phyloP scores from a whole-genome alignment of 2,797 vertebrate species.

The Hybognathus amarus region DNA sequence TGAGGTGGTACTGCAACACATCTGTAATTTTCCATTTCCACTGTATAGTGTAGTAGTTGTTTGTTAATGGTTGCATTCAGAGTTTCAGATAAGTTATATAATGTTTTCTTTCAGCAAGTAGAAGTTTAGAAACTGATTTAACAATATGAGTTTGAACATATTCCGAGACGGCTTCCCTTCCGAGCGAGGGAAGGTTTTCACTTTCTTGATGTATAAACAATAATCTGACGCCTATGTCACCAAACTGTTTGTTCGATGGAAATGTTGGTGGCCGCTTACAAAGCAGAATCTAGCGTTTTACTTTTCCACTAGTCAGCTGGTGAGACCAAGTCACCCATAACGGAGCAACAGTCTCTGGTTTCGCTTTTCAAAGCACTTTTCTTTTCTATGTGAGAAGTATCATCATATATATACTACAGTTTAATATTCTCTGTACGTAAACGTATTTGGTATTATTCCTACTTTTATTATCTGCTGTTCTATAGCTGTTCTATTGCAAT shows the following conservation, averaged over 20 bases:
- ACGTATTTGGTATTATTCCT: constrained; percentile 80
- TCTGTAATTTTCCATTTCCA: constrained; percentile 61
- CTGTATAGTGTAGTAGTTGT: constrained; percentile 59
- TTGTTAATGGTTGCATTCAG: constrained; percentile 47
- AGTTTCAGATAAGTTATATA: constrained; percentile 42
- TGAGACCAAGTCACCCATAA: constrained; percentile 30
- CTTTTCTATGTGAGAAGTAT: constrained; percentile 71
- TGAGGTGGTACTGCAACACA: constrained; percentile 55
- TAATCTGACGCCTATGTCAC: constrained; percentile 20
- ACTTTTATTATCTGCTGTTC: constrained; percentile 75
- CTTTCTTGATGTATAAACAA: constrained; percentile 41
- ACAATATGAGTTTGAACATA: constrained; percentile 26
- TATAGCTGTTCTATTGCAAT: constrained; percentile 80
- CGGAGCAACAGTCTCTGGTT: constrained; percentile 42
- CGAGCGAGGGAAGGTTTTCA: constrained; percentile 14
- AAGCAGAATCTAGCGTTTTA: constrained; percentile 16
- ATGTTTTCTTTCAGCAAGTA: constrained; percentile 41
- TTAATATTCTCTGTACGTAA: constrained; percentile 81
- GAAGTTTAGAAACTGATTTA: constrained; percentile 25
- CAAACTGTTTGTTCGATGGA: constrained; percentile 10
- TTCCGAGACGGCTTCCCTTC: constrained; percentile 17
- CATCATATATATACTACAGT: constrained; percentile 68
- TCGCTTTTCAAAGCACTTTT: constrained; percentile 41
- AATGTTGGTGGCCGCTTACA: constrained; percentile 10
- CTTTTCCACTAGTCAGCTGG: constrained; percentile 40